Conservation (phyloP, 2,797 vertebrate genomes). For the Graptemys geographica region DNA sequence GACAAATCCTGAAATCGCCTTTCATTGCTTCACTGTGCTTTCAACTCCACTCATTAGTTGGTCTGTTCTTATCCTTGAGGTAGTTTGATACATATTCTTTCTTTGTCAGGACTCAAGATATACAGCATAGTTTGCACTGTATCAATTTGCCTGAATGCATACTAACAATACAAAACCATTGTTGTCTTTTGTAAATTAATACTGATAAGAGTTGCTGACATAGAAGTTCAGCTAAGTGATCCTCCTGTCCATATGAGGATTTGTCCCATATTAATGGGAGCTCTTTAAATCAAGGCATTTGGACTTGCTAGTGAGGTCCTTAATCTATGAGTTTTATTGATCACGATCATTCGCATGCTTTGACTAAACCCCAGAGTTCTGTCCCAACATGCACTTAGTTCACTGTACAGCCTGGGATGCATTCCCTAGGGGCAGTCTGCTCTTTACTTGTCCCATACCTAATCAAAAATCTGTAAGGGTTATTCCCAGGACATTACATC, state of each 20-base stretch:
- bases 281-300: not conserved
- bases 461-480: not conserved
- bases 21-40: slow-evolving; percentile 35
- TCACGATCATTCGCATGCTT: not conserved
- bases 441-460: not conserved
- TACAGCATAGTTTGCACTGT: too few species aligned
- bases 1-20: slow-evolving; percentile 42
- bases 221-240: not conserved
- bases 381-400: not conserved
- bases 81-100: not conserved
- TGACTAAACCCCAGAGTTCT: not conserved
- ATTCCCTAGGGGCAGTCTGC: not conserved
- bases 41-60: slow-evolving; percentile 34
- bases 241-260: not conserved
- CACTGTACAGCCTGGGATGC: not conserved
- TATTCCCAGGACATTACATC: not conserved
- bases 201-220: not conserved
- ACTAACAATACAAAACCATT: accelerated
- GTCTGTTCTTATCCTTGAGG: not conserved
- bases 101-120: too few species aligned
- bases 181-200: not conserved
- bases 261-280: not conserved
- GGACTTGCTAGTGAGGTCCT: not conserved
- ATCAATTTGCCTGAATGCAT: not conserved
- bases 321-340: not conserved